A percentile compares a stretch with the other conserved stretches of the same genome.
Evolutionary conservation across 2,888 invertebrate species (phyloP).

Genomic region (Amblyjoppa fuscipennis): DNA sequence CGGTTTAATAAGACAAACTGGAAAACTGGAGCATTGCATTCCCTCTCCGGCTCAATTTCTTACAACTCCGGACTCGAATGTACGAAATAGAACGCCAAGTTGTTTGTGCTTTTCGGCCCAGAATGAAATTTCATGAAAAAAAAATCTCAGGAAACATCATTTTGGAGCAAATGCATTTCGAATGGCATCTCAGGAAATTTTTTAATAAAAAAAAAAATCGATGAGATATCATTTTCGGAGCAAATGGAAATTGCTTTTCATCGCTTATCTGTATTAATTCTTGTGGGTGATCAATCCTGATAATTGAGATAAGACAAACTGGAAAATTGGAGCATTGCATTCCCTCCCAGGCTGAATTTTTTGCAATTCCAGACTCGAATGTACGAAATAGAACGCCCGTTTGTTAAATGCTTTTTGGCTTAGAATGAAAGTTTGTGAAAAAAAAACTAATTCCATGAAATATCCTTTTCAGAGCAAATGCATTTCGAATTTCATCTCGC

Average conservation of each 20-base stretch:
- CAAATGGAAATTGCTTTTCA: neutral
- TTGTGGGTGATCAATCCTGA: neutral
- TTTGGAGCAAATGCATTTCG: neutral
- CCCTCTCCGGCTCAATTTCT: slow-evolving; percentile 2
- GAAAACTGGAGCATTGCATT: slow-evolving; percentile 61
- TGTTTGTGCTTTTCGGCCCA: neutral
- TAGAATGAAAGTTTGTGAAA: neutral
- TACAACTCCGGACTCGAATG: slow-evolving; percentile 23
- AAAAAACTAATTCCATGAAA: neutral
- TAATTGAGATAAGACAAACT: neutral
- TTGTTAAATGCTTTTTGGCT: neutral
- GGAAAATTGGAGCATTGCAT: slow-evolving; percentile 57
- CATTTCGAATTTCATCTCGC: neutral
- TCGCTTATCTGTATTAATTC: neutral
- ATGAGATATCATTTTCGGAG: neutral
- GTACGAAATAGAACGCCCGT: neutral
- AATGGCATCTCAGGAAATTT: neutral
- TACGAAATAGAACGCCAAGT: neutral
- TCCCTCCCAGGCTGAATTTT: neutral
- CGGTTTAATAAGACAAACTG: slow-evolving; percentile 24
- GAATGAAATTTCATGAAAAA: neutral
- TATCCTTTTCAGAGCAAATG: neutral
- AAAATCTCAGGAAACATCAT: neutral
- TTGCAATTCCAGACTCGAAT: slow-evolving; percentile 14
- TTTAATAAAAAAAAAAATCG: neutral